phyloP scores from a whole-genome alignment of 2,797 vertebrate genomes.

The Tenualosa thibaudeaui region DNA sequence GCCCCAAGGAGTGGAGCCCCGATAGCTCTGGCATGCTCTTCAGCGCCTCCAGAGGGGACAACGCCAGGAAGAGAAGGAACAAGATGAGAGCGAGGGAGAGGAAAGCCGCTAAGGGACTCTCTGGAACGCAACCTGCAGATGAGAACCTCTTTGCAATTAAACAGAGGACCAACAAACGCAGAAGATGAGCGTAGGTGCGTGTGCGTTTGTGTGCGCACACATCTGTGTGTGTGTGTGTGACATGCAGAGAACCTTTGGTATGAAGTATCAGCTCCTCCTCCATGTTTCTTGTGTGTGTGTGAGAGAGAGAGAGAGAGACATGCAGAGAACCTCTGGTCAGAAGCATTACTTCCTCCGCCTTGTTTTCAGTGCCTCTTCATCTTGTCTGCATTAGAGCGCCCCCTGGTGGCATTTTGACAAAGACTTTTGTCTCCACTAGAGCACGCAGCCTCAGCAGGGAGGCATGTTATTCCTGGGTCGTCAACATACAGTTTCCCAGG shows the following conservation, averaged over 20 bases:
- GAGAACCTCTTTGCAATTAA: conserved; percentile 78
- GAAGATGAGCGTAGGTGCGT: background rate
- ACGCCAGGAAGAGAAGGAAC: conserved; percentile 40
- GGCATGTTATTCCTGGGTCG: too few relatives aligned
- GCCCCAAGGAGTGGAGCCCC: conserved; percentile 30
- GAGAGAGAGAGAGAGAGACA: background rate
- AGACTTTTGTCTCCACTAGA: background rate
- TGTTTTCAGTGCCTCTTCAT: background rate
- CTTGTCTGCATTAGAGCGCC: background rate
- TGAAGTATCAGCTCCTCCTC: too few relatives aligned
- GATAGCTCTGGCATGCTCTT: conserved; percentile 31
- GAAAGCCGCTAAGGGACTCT: conserved; percentile 25
- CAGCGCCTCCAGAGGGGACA: background rate
- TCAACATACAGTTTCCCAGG: too few relatives aligned
- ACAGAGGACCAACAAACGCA: conserved; percentile 63
- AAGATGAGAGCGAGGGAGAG: conserved; percentile 45
- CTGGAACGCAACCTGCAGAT: conserved; percentile 55
- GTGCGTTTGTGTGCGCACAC: background rate
- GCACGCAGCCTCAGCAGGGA: too few relatives aligned
- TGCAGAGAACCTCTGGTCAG: background rate
- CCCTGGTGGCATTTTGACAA: background rate
- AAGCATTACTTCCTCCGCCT: background rate
- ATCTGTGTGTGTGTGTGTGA: conserved; percentile 4
- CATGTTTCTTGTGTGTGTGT: background rate
- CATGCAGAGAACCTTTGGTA: too few relatives aligned